A percentile compares a stretch with the other conserved stretches of the same genome.
These are phyloP conservation scores for Leptura quadrifasciata DNA, from an alignment of 2,888 invertebrate species.

Conservation along the genomic window DNA sequence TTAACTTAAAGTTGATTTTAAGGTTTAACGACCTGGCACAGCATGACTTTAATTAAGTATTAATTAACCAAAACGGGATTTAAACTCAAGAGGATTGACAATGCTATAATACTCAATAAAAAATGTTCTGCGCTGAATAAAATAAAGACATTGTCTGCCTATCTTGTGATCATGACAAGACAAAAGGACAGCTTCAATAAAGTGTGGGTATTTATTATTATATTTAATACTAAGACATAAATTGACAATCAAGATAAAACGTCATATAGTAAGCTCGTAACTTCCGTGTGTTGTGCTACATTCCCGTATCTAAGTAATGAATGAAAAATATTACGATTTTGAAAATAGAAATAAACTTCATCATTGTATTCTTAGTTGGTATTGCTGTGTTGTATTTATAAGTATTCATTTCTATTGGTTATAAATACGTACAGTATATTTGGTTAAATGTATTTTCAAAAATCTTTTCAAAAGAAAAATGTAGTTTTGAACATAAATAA, in stretches of 20 bases:
- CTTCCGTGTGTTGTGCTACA: slow-evolving; percentile 20
- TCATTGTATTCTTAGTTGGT: too few species aligned
- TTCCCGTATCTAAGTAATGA: not conserved
- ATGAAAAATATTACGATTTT: not conserved
- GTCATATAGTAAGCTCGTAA: slow-evolving; percentile 5
- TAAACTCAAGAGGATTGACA: slow-evolving; percentile 3
- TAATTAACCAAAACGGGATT: not conserved
- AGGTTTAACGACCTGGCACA: not conserved
- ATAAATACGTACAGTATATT: too few species aligned
- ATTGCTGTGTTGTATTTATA: too few species aligned
- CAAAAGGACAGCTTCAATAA: slow-evolving; percentile 22
- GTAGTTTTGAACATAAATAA: too few species aligned
- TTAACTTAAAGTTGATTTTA: not conserved
- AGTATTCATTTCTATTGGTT: too few species aligned
- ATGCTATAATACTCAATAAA: not conserved
- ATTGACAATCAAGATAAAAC: slow-evolving; percentile 23
- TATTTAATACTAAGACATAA: slow-evolving; percentile 19
- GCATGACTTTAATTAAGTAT: not conserved
- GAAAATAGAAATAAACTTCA: too few species aligned
- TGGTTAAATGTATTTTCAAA: too few species aligned
- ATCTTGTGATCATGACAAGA: slow-evolving; percentile 25
- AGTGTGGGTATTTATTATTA: slow-evolving; percentile 20
- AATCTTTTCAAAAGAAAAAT: too few species aligned
- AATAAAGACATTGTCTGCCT: slow-evolving; percentile 28
- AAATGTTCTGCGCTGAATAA: slow-evolving; percentile 14